Base-by-base conservation (phyloP, 1,140 invertebrate species). In the Trypoxylus dichotomus region DNA sequence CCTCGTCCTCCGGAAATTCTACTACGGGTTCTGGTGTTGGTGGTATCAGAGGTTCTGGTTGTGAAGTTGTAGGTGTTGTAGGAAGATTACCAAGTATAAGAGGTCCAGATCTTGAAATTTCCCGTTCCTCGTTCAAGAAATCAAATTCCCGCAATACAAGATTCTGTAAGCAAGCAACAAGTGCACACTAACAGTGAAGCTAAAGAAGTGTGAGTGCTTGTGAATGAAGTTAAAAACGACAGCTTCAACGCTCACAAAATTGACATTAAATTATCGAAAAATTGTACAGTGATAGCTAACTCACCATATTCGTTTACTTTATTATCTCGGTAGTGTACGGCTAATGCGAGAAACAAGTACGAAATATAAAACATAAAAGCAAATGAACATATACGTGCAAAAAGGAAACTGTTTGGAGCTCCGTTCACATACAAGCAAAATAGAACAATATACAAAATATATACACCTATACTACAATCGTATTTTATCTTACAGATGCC, bases 141-240 rank as follows among this genome's bases (percentile, higher is more conserved):
- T 96, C 94, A 90, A 96, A 96, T 87, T 94, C 93, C 84, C 91
- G 90, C 87, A 94, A 89, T 85, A 93, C 94, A 90, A 95, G 93
- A 85, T 94, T 91, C 91, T 94, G 89, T 87, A 90, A 89, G 75
- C 60, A 68, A 68, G 60, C 27, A 24, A 68, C 60, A 29, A 68
- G 60, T 68, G 60, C 60, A 68, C 60, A 68, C 60, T 68, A 68
- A 68, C 60, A 68, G 60, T 68, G 15, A 68, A 68, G 60, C 60
- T 68, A 68, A 19, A 68, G 21, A 68, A 24, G 24, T 68, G 60
- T 68, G 27, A 68, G 60, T 68, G 60, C 21, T 68, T 25, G 60
- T 68, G 24, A 68, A 68, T n/a, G 21, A n/a, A 58, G 15, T 21
- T 58, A 58, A 21, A 21, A 58, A n/a, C n/a, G 47, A 13, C 15